Base-by-base conservation (phyloP, 1,140 invertebrate species). In the Magallana ariakensis region DNA sequence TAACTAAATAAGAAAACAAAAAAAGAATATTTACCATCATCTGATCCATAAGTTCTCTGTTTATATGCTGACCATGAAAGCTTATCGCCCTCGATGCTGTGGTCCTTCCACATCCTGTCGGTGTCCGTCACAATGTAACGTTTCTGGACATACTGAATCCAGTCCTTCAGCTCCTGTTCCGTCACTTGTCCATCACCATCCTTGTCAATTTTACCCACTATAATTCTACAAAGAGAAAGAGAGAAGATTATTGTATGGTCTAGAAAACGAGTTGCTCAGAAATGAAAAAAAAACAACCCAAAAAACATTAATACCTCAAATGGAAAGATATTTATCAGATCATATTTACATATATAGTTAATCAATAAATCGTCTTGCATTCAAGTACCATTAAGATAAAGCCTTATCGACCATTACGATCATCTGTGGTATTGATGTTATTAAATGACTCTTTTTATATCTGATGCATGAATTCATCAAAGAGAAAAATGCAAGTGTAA, bases 91-190 rank as follows among this genome's bases (percentile, higher is more conserved):
- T 97, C 96, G 0, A 97, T 96, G 93, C 98, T 98, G 93, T 99
- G 97, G 80, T 97, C 97, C 91, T 96, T 97, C 99, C 98, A 99
- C 92, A 99, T 97, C 8, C 97, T 96, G 15, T 98, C 97, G 0
- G 98, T 97, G 95, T 99, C 98, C 90, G 98, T 97, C 56, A 97
- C 96, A 54, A 99, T 97, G 93, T 99, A 99, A 60, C 97, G 95
- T 91, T 96, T 97, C 94, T 99, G 98, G 0, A 98, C 98, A 94
- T 97, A 98, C 90, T 97, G 96, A 91, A 99, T 99, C 98, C 99
- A 99, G 86, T 98, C 97, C 94, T 98, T 98, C 0, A 99, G 94
- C 95, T 99, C 99, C 82, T 97, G 96, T 86, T 97, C 96, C 0
- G 96, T 96, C 0, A 99, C 96, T 90, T 96, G 97, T 0, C 97